A percentile compares a stretch with the other conserved stretches of the same genome.
Evolutionary conservation across 2,888 invertebrate genomes (phyloP).

Genomic region (Nemoura dubitans): DNA sequence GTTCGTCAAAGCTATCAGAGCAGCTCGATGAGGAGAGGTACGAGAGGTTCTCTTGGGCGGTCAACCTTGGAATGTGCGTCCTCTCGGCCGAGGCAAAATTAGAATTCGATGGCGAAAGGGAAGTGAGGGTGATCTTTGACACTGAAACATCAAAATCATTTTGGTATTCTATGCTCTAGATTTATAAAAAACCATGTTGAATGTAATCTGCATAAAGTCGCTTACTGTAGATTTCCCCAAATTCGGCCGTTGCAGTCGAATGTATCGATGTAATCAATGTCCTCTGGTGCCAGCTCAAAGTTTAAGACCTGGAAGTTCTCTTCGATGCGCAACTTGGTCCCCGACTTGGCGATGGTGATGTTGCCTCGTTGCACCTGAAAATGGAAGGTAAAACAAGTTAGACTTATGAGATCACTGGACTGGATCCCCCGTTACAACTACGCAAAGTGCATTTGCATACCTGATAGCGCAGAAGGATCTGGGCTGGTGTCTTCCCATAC

Average conservation of each 20-base stretch:
- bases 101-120: conserved; percentile 38
- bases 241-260: conserved; percentile 56
- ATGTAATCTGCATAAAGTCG: not conserved
- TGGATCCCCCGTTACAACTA: not conserved
- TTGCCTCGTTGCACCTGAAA: conserved; percentile 57
- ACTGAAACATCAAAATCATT: conserved; percentile 28
- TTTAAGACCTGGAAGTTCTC: conserved; percentile 58
- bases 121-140: conserved; percentile 35
- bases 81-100: not conserved
- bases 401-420: not conserved
- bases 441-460: conserved; percentile 54
- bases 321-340: conserved; percentile 57
- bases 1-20: too few species aligned
- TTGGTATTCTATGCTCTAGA: not conserved
- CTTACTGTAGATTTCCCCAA: conserved; percentile 43
- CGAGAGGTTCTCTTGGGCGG: not conserved
- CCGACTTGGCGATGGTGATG: conserved; percentile 59
- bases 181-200: not conserved
- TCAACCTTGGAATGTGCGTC: not conserved
- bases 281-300: conserved; percentile 57
- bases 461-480: conserved; percentile 75
- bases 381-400: not conserved
- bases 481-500: conserved; percentile 73
- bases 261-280: conserved; percentile 55
- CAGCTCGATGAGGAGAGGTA: too few species aligned